Conservation (phyloP, 2,113 vertebrate genomes). For the Eretmochelys imbricata region DNA sequence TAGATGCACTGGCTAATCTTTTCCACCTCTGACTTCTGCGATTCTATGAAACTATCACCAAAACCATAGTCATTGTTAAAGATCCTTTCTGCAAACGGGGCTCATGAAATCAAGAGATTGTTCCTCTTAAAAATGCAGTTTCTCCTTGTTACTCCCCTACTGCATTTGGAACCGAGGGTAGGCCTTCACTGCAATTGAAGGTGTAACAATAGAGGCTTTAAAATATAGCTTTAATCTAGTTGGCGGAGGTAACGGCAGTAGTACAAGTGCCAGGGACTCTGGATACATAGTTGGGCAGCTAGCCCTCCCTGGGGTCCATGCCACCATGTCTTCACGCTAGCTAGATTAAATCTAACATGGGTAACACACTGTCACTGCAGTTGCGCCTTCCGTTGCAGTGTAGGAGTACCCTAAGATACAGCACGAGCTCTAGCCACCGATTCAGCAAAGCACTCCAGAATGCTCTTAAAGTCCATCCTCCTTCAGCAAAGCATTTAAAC, state of each 20-base stretch:
- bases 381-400: accelerated
- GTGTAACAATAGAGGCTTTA: neutral
- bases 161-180: neutral
- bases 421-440: neutral
- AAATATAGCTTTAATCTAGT: neutral
- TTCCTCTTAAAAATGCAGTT: neutral
- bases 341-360: neutral
- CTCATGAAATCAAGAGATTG: neutral
- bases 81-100: neutral
- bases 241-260: neutral
- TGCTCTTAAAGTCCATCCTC: neutral
- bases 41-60: neutral
- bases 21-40: neutral
- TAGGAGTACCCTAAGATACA: neutral
- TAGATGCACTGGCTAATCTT: neutral
- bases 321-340: too few relatives aligned
- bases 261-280: neutral
- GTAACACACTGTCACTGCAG: neutral
- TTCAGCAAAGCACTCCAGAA: neutral
- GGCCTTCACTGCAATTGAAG: neutral
- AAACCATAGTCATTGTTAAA: neutral
- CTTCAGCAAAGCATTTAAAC: neutral
- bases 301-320: neutral
- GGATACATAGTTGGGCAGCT: neutral
- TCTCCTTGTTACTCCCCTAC: neutral